Evolutionary conservation across 2,113 vertebrate genomes (phyloP).

Genomic region (Furnarius figulus): DNA sequence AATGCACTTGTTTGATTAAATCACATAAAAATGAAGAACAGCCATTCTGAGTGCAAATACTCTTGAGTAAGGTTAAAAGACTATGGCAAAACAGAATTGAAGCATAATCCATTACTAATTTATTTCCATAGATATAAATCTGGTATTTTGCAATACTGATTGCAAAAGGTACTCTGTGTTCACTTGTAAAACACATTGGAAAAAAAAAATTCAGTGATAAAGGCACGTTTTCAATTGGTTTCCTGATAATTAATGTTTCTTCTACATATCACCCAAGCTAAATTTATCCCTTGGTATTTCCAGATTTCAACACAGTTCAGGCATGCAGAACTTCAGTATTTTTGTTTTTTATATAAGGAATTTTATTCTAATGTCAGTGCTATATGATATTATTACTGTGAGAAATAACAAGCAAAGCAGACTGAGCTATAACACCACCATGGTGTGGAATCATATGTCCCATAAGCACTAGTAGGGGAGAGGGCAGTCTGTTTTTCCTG

Average conservation of each 20-base stretch:
- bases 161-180: not conserved
- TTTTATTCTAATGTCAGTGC: not conserved
- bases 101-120: not conserved
- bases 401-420: not conserved
- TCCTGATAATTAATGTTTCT: conserved; percentile 23
- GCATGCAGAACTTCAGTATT: not conserved
- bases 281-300: conserved; percentile 42
- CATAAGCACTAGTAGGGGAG: not conserved
- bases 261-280: not conserved
- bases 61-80: not conserved
- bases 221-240: not conserved
- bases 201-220: not conserved
- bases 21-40: not conserved
- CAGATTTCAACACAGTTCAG: not conserved
- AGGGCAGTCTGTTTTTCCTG: not conserved
- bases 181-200: not conserved
- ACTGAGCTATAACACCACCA: not conserved
- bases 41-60: not conserved
- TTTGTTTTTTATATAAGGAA: not conserved
- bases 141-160: not conserved
- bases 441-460: not conserved
- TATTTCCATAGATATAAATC: not conserved
- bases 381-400: not conserved
- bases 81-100: not conserved
- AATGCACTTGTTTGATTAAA: not conserved